Evolutionary conservation across 2,113 vertebrate genomes (phyloP).

Genomic region (Arizona elegans): DNA sequence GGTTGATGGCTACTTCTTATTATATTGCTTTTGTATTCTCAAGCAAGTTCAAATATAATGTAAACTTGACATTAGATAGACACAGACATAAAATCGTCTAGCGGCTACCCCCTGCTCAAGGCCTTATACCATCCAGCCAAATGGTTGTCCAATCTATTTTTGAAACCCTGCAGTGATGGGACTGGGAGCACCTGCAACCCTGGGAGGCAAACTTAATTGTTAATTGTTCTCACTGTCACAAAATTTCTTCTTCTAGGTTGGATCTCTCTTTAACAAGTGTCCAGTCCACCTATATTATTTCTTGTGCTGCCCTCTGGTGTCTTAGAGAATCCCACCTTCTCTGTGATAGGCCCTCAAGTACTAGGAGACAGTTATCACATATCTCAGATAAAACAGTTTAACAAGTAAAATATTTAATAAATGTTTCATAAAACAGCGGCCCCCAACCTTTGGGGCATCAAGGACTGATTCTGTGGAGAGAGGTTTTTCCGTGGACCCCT

Average conservation of each 20-base stretch:
- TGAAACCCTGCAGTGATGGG: neutral
- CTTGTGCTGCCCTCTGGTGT: neutral
- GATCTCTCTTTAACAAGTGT: neutral
- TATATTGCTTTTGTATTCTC: neutral
- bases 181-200: neutral
- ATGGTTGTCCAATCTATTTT: neutral
- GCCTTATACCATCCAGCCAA: neutral
- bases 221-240: neutral
- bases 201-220: neutral
- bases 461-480: too few species aligned
- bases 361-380: neutral
- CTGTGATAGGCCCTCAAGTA: neutral
- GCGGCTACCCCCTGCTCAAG: neutral
- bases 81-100: too few species aligned
- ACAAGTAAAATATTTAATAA: neutral
- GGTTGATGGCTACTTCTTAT: neutral
- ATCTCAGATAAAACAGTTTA: neutral
- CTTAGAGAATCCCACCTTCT: neutral
- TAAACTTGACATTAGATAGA: neutral
- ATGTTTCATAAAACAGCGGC: neutral
- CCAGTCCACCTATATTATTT: neutral
- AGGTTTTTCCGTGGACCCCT: too few species aligned
- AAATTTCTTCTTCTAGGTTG: neutral
- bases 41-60: neutral
- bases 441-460: too few species aligned